Base-by-base conservation (phyloP, 1,140 invertebrate genomes). In the Drosophila ananassae region DNA sequence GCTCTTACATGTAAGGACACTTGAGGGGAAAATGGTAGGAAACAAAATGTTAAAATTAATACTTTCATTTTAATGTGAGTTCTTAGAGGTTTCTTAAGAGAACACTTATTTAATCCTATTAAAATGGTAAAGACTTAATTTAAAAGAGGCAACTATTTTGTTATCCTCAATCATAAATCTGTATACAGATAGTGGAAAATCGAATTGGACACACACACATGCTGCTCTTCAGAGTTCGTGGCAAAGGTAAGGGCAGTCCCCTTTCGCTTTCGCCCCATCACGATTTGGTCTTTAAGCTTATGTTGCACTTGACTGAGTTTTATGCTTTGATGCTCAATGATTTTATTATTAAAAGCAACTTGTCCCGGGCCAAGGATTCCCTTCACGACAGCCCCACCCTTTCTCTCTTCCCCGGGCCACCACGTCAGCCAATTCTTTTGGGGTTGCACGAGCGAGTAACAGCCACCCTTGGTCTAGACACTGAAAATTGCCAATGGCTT, bases 321-420 rank as follows among this genome's bases (percentile, higher is more conserved):
- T 87, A 87, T 87, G 83, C 83, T 87, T 87, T 87, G 83, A 87
- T 87, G 83, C 83, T 87, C 83, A 87, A 87, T 87, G 83, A 87
- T 87, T 87, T 87, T 87, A 87, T 87, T 87, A 87, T 87, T 89
- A 87, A 87, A 87, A 87, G 83, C 83, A 89, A 85, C 82, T 69
- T 85, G 81, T 78, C 78, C 82, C 58, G 75, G 56, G 68, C 59
- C 72, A 74, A 44, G 68, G 77, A 56, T 39, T 37, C 61, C n/a
- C 17, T 21, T n/a, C 34, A n/a, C 34, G 34, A 2, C 34, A n/a
- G 34, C 34, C 12, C 34, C n/a, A n/a, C n/a, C 34, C 34, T 12
- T 37, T 8, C 9, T 9, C 25, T n/a, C 25, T 34, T 59, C 52
- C 30, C 32, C 55, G 22, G 12, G 25, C 47, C 57, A 25, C 7